These are phyloP conservation scores for Nomada fucata DNA, from an alignment of 2,888 invertebrate genomes.

Conservation along the genomic window DNA sequence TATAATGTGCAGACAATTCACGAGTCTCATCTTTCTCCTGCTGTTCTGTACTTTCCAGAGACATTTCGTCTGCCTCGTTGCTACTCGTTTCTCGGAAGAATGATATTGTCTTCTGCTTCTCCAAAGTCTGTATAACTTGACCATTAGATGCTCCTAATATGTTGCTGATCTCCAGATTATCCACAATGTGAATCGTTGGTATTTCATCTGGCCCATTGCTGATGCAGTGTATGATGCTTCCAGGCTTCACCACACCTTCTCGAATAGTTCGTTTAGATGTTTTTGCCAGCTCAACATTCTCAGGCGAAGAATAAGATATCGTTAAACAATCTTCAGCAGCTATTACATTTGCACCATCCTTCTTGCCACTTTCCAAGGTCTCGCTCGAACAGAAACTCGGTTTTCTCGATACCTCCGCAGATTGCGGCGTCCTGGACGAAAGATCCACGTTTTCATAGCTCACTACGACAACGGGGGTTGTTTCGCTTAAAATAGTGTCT, in stretches of 20 bases:
- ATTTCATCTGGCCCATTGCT: conserved; percentile 75
- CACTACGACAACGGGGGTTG: conserved; percentile 73
- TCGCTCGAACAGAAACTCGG: conserved; percentile 27
- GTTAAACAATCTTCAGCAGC: conserved; percentile 57
- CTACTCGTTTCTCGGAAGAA: conserved; percentile 44
- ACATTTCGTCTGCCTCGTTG: conserved; percentile 26
- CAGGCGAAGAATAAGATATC: conserved; percentile 56
- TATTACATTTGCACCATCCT: conserved; percentile 32
- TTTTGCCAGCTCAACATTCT: conserved; percentile 46
- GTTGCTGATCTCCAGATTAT: conserved; percentile 76
- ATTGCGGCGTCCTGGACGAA: conserved; percentile 56
- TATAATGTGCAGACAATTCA: conserved; percentile 15
- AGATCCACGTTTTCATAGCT: conserved; percentile 74
- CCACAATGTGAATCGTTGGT: conserved; percentile 82
- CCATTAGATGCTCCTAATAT: conserved; percentile 60
- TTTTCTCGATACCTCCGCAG: conserved; percentile 34
- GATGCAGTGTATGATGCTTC: conserved; percentile 78
- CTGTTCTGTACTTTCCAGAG: conserved; percentile 29
- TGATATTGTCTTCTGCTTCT: conserved; percentile 57
- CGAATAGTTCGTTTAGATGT: conserved; percentile 38
- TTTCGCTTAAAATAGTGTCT: conserved; percentile 67
- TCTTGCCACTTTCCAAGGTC: conserved; percentile 30
- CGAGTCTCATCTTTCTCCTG: conserved; percentile 20
- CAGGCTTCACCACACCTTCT: conserved; percentile 69
- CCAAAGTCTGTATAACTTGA: conserved; percentile 54